Evolutionary conservation across 2,113 vertebrate species (phyloP), one percentile per base, ranked within the genome.

Genomic region (Arizona elegans): DNA sequence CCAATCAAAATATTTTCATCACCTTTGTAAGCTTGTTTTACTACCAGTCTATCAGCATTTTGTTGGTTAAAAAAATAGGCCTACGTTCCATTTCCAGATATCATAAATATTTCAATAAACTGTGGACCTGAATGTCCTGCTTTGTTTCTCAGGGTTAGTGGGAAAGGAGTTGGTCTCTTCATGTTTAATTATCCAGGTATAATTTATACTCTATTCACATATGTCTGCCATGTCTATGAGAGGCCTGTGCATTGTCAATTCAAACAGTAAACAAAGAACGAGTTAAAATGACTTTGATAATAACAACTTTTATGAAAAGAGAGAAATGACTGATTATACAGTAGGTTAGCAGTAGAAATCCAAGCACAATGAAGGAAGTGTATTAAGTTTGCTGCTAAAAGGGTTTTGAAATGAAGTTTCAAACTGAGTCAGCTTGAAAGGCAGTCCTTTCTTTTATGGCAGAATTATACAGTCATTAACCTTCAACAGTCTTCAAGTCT

Each of bases 101-200:
- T 33, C 91, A 54, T 91, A 93, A 38, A 17, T 75, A 81, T 94
- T 95, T 95, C 75, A 94, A 53, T 0, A 12, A 26, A 92, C 17
- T 38, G 1, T 87, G 15, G 10, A 91, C 93, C 92, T 91, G 0
- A 95, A 24, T 90, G 89, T 81, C 91, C 87, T 38, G 70, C 52
- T 88, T 33, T 94, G n/a, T 88, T 92, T 92, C 33, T 94, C 8
- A 50, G 3, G 15, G 2, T 56, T 95, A 23, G 75, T 19, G 75
- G 17, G 33, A 81, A 33, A 81, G 75, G 19, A 3, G 17, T 23
- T 21, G 24, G 29, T 19, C 56, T 85, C 13, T 86, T 59, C 5
- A 65, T 93, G n/a, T 93, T 94, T 88, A 92, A 91, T 91, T 94
- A 87, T 50, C 13, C 23, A 70, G 38, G 87, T 95, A 90, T 56